Base-by-base conservation (phyloP, 2,113 vertebrate species). In the Tyrannus savana region DNA sequence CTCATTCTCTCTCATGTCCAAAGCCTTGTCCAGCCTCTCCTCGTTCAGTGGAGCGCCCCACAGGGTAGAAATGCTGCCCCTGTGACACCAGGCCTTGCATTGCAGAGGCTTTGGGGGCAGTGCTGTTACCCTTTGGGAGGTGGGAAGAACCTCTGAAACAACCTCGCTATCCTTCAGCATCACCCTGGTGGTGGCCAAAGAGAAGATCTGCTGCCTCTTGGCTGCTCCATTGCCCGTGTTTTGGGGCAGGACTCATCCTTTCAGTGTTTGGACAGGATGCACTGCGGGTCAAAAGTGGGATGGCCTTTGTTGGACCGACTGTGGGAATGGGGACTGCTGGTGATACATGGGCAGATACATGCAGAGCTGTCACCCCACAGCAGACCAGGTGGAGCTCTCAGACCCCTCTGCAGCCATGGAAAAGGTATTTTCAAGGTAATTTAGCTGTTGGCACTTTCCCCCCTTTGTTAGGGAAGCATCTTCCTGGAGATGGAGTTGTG, bases 181-280 rank as follows among this genome's bases (percentile, higher is more conserved):
- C 1, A 0, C 42, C 39, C 31, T 41, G n/a, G 55, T 44, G 24
- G 50, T 49, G 31, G 14, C 25, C 66, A 62, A 31, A 21, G 16
- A 37, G 55, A 8, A 67, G n/a, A 39, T 44, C 62, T 23, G 56
- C 64, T 68, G 64, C 64, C 33, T 47, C 58, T 60, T 10, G 2
- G 11, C 79, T 17, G 27, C 42, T 66, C 62, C n/a, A 0, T 2
- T 71, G 27, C 7, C 14, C 0, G 1, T 19, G 9, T 42, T 79
- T 75, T 33, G 31, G 41, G 78, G 56, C 12, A 66, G 50, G 50
- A 44, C 8, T 58, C 55, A 12, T 7, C 39, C 33, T 64, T 69
- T 16, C 12, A 3, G 49, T 17, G 10, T 37, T 59, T 73, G 11
- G 3, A 10, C 1, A 1, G 50, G 62, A 6, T 24, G 39, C 3